Conservation (phyloP, 2,888 invertebrate genomes). For the Blastobasis lacticolella region DNA sequence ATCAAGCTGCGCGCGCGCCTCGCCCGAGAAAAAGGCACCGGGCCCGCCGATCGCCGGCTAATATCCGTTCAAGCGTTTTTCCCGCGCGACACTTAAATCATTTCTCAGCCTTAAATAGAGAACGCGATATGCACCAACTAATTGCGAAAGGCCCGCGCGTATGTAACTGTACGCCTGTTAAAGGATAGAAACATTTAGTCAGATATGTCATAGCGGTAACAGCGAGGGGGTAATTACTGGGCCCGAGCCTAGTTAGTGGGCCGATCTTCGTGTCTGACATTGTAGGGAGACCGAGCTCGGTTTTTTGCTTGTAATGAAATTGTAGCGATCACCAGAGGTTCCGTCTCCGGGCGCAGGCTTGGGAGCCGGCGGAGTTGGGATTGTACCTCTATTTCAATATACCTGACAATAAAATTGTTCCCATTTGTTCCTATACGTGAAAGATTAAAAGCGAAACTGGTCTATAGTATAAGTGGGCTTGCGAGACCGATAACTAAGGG, state of each 20-base stretch:
- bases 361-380: too few relatives aligned
- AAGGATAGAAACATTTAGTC: slow-evolving; percentile 66
- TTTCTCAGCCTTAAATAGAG: slow-evolving; percentile 40
- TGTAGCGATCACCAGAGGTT: slow-evolving; percentile 21
- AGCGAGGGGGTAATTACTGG: slow-evolving; percentile 57
- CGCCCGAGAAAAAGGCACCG: background rate
- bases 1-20: too few relatives aligned
- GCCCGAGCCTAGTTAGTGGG: slow-evolving; percentile 48
- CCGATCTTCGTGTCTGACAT: slow-evolving; percentile 55
- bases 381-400: too few relatives aligned
- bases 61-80: slow-evolving; percentile 3
- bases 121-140: slow-evolving; percentile 27
- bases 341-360: too few relatives aligned
- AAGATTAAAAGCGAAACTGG: too few relatives aligned
- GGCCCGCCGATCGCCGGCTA: slow-evolving; percentile 1
- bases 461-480: too few relatives aligned
- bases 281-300: slow-evolving; percentile 39
- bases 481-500: too few relatives aligned
- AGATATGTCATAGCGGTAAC: slow-evolving; percentile 64
- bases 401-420: too few relatives aligned
- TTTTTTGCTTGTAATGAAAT: slow-evolving; percentile 50
- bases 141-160: slow-evolving; percentile 55
- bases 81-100: slow-evolving; percentile 26
- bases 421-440: too few relatives aligned
- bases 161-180: slow-evolving; percentile 58